A percentile compares a stretch with the other conserved stretches of the same genome.
phyloP scores from a whole-genome alignment of 2,888 invertebrate genomes.

The Malthinus seriepunctatus region DNA sequence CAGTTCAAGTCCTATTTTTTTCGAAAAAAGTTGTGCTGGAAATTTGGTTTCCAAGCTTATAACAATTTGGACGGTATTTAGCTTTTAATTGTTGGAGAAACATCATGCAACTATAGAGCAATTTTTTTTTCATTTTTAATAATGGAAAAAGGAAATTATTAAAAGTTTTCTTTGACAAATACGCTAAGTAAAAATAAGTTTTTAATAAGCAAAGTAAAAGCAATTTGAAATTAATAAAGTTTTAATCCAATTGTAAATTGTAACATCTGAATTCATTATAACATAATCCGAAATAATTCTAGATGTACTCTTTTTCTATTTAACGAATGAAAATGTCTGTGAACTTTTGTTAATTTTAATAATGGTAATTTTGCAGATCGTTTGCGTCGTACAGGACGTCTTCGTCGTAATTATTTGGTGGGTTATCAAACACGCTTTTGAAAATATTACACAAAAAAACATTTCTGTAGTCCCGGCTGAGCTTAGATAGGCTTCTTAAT shows the following conservation, averaged over 20 bases:
- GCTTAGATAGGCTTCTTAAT: constrained; percentile 38
- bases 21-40: no score
- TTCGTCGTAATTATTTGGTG: constrained; percentile 81
- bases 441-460: constrained; percentile 42
- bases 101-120: no score
- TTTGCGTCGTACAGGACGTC: constrained; percentile 77
- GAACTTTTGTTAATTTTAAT: constrained; percentile 17
- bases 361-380: constrained; percentile 65
- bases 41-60: no score
- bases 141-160: no score
- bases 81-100: no score
- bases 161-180: no score
- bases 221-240: constrained; percentile 2
- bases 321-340: background rate
- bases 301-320: background rate
- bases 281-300: background rate
- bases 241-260: background rate
- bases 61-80: no score
- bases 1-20: no score
- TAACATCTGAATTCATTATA: constrained; percentile 1
- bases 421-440: constrained; percentile 61
- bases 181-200: no score
- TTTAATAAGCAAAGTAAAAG: no score
- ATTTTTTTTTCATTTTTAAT: no score
- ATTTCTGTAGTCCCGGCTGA: constrained; percentile 27